These are phyloP conservation scores for Sorex maritimensis DNA, from an alignment of 2,797 vertebrate species.

Conservation along the genomic window DNA sequence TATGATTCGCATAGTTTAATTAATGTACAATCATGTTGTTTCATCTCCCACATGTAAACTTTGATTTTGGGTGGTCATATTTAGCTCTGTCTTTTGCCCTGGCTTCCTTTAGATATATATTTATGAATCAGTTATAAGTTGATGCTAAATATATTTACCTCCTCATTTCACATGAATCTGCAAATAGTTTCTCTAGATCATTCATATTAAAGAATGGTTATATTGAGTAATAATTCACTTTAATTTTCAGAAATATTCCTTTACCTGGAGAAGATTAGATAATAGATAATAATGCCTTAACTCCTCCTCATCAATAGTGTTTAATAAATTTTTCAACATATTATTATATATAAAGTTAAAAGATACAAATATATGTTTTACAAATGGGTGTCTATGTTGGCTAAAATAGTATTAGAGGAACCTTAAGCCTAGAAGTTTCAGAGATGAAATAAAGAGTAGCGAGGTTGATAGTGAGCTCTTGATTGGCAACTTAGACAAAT, in stretches of 20 bases:
- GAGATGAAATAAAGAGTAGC: not conserved
- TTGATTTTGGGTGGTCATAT: not conserved
- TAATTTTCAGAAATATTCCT: not conserved
- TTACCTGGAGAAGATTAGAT: not conserved
- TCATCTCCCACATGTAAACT: not conserved
- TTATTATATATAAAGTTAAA: not conserved
- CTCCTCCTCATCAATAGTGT: not conserved
- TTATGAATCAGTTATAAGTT: not conserved
- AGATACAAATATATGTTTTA: not conserved
- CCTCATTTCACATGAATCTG: not conserved
- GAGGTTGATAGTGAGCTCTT: not conserved
- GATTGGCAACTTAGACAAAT: too few relatives aligned
- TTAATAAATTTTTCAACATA: not conserved
- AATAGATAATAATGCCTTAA: not conserved
- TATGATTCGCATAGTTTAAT: rapidly evolving
- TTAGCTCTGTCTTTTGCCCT: not conserved
- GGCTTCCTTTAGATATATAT: not conserved
- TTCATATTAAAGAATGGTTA: not conserved
- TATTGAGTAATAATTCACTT: not conserved
- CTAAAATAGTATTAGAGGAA: not conserved
- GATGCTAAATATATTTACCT: not conserved
- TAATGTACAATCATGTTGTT: not conserved
- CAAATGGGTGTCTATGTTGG: not conserved
- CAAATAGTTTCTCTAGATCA: not conserved
- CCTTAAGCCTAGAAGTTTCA: rapidly evolving